Base-by-base conservation (phyloP, 2,888 invertebrate genomes). In the Scelioninae gen. 1 region DNA sequence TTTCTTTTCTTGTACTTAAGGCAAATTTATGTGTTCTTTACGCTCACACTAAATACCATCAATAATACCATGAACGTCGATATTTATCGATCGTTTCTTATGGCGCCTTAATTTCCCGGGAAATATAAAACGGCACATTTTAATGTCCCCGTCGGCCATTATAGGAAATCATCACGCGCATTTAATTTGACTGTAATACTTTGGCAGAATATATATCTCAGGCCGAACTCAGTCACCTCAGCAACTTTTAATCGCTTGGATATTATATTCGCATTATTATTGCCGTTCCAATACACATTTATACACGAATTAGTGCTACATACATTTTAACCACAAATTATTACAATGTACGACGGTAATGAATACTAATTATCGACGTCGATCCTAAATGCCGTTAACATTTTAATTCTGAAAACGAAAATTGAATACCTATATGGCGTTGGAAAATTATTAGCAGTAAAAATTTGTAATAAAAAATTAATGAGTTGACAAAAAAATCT, bases 41-140 rank as follows among this genome's bases (percentile, higher is more conserved):
- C 5, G 15, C 16, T 11, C 16, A 40, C 45, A n/a, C 23, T 62
- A 72, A 72, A 51, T 55, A 63, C 32, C 16, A 38, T 34, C 71
- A 49, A 63, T 78, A 63, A 56, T 63, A 53, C 72, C 71, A 71
- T 72, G n/a, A 72, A 66, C 23, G 66, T 60, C 79, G 31, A 49
- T 78, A 78, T 78, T 78, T 71, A 71, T 65, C 72, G 72, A 58
- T 66, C 53, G n/a, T 58, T 43, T 65, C 72, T 79, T 72, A 55
- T 29, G 40, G 15, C 45, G 29, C 40, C 16, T 72, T 65, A 65
- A 72, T 65, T 72, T 60, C 34, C 13, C 43, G 45, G 55, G 31
- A 49, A 63, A 58, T 53, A 71, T 55, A 23, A 62, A 69, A 62
- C 13, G 29, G 9, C 13, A 34, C 40, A 47, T 62, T 78, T 78